Conservation (phyloP, 2,797 vertebrate genomes). For the Liparis tanakae region DNA sequence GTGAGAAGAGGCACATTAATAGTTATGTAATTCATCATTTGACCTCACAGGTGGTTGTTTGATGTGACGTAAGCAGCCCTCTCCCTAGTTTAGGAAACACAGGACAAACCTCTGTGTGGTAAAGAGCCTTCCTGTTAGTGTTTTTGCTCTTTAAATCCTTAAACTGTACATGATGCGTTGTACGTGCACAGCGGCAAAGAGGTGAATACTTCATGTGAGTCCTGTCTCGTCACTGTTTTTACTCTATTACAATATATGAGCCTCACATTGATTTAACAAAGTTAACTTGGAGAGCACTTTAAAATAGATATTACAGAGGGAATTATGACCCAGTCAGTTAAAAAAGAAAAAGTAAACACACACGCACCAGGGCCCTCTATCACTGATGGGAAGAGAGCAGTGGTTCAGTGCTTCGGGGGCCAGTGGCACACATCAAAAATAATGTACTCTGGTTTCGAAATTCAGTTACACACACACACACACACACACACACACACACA, state of each 20-base stretch:
- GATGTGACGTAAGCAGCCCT: slow-evolving; percentile 24
- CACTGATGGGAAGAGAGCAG: slow-evolving; percentile 21
- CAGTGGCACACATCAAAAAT: slow-evolving; percentile 39
- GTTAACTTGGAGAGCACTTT: neutral
- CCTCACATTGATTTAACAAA: neutral
- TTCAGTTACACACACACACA: slow-evolving; percentile 18
- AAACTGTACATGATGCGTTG: neutral
- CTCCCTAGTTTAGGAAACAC: slow-evolving; percentile 20
- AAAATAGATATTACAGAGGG: too few species aligned
- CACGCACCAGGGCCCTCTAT: neutral
- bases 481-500: slow-evolving; percentile 7
- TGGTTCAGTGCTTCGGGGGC: slow-evolving; percentile 19
- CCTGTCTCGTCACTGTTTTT: neutral
- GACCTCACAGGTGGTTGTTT: slow-evolving; percentile 47
- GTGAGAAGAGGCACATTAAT: slow-evolving; percentile 24
- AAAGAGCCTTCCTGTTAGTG: slow-evolving; percentile 16
- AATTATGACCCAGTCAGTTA: neutral
- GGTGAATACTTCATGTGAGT: neutral
- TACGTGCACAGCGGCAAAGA: neutral
- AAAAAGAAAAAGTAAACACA: neutral
- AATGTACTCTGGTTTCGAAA: slow-evolving; percentile 41
- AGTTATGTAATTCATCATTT: slow-evolving; percentile 45
- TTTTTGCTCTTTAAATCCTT: slow-evolving; percentile 7
- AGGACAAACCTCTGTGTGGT: slow-evolving; percentile 2
- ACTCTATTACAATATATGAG: neutral